A percentile compares a stretch with the other conserved stretches of the same genome.
phyloP scores from a whole-genome alignment of 2,797 vertebrate species.

The Heteromormyrus szaboi region DNA sequence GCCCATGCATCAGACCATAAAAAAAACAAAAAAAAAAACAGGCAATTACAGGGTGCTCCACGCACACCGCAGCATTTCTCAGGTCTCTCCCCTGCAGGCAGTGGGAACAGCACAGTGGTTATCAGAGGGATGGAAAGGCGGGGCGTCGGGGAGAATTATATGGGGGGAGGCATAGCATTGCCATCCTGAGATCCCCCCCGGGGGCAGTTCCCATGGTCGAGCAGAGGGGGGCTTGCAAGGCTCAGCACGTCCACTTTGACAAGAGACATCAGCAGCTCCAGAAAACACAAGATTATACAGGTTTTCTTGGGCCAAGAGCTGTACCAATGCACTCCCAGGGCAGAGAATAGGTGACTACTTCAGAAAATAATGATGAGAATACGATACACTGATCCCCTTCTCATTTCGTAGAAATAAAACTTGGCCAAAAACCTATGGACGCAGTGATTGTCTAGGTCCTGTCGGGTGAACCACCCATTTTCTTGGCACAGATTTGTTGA shows the following conservation, averaged over 20 bases:
- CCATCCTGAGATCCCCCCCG: conserved; percentile 60
- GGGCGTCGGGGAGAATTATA: conserved; percentile 64
- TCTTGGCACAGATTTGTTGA: neutral
- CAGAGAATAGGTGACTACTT: neutral
- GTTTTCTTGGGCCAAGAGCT: neutral
- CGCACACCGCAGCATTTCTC: conserved; percentile 30
- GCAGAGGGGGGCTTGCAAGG: conserved; percentile 53
- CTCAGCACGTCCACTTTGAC: conserved; percentile 34
- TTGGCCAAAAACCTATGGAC: neutral
- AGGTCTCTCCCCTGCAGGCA: conserved; percentile 40
- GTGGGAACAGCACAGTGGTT: conserved; percentile 39
- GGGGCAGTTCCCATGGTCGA: conserved; percentile 65
- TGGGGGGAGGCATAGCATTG: conserved; percentile 43
- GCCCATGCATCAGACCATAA: conserved; percentile 1
- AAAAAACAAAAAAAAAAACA: conserved; percentile 30
- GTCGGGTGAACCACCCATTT: neutral
- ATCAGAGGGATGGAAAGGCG: conserved; percentile 55
- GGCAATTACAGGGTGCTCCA: conserved; percentile 14
- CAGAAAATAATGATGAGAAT: neutral
- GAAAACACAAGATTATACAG: conserved; percentile 29
- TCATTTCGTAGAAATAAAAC: neutral
- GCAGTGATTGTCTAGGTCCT: neutral
- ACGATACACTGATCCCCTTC: neutral
- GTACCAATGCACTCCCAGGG: neutral
- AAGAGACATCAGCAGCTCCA: conserved; percentile 41